These are phyloP conservation scores for Pseudoips prasinana DNA, from an alignment of 2,888 invertebrate species.

Conservation along the genomic window DNA sequence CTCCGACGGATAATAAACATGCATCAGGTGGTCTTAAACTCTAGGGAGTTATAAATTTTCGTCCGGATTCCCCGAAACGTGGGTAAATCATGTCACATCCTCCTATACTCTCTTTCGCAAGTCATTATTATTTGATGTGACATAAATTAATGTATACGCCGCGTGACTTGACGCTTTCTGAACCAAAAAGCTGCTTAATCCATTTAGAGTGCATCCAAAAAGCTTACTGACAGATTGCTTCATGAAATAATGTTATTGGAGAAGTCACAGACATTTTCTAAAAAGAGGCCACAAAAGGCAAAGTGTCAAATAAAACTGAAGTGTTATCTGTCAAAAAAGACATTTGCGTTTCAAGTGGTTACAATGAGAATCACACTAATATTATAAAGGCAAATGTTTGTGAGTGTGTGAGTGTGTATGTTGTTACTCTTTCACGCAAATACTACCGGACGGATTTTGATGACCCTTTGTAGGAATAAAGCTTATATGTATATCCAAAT, in stretches of 20 bases:
- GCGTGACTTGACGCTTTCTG: constrained; percentile 51
- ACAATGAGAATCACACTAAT: too few species aligned
- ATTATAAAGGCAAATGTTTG: too few species aligned
- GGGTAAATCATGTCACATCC: constrained; percentile 16
- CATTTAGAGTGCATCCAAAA: constrained; percentile 48
- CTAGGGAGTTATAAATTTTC: too few species aligned
- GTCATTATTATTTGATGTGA: constrained; percentile 40
- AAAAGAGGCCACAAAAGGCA: constrained; percentile 21
- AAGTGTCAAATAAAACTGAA: constrained; percentile 17
- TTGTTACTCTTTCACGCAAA: too few species aligned
- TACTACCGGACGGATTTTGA: too few species aligned
- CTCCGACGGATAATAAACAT: too few species aligned
- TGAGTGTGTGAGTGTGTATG: too few species aligned
- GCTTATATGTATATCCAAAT: too few species aligned
- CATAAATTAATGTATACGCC: constrained; percentile 31
- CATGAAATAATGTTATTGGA: constrained; percentile 28
- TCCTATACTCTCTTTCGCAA: constrained; percentile 38
- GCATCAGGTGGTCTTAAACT: too few species aligned
- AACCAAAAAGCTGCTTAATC: constrained; percentile 43
- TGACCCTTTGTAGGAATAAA: too few species aligned
- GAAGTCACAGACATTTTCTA: constrained; percentile 25
- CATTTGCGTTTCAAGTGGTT: constrained; percentile 6
- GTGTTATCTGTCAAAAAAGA: constrained; percentile 12
- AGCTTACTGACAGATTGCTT: constrained; percentile 35
- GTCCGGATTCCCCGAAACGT: not conserved